Evolutionary conservation across 2,888 invertebrate genomes (phyloP).

Genomic region (Dryobota labecula): DNA sequence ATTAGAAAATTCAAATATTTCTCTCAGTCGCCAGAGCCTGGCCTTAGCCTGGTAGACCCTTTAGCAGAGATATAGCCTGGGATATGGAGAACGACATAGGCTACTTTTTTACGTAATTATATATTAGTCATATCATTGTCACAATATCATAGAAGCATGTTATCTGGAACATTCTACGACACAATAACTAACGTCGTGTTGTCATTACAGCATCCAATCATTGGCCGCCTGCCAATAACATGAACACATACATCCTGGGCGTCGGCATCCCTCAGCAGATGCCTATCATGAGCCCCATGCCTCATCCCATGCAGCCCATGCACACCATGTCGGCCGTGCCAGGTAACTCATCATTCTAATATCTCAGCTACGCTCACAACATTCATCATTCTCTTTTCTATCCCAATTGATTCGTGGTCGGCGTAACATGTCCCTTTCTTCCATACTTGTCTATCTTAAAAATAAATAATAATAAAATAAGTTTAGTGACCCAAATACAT

Average conservation of each 20-base stretch:
- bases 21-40: too few relatives aligned
- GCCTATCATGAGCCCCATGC: constrained; percentile 70
- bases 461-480: too few relatives aligned
- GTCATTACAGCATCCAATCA: constrained; percentile 55
- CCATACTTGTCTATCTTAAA: not conserved
- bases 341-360: constrained; percentile 62
- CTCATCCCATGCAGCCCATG: constrained; percentile 62
- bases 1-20: too few relatives aligned
- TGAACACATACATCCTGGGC: constrained; percentile 72
- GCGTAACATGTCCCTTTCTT: not conserved
- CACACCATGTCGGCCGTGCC: constrained; percentile 69
- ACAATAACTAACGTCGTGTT: not conserved
- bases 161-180: not conserved
- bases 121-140: not conserved
- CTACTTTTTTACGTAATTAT: too few relatives aligned
- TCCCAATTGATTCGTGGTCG: not conserved
- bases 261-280: constrained; percentile 75
- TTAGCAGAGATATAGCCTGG: too few relatives aligned
- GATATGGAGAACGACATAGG: too few relatives aligned
- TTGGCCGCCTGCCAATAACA: constrained; percentile 66
- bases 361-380: not conserved
- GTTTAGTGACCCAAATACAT: too few relatives aligned
- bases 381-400: not conserved
- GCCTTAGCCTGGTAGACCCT: too few relatives aligned
- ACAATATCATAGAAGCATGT: not conserved